Base-by-base conservation (phyloP, 2,888 invertebrate species). In the Drosophila villosipedis region DNA sequence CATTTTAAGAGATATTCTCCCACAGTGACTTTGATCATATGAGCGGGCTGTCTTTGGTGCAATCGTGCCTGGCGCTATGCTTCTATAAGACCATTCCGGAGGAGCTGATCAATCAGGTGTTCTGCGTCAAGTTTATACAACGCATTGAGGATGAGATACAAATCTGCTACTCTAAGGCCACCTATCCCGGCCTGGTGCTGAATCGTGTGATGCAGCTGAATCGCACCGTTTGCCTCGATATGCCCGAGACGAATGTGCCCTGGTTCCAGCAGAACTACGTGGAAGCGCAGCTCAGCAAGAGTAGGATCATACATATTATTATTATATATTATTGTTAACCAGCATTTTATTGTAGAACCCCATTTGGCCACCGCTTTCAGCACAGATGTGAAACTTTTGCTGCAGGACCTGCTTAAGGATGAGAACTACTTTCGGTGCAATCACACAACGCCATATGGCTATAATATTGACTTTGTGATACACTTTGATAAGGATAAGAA, bases 191-290 rank as follows among this genome's bases (percentile, higher is more conserved):
- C 30, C 92, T 94, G 75, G 94, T 95, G 4, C 92, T 95, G 19
- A 93, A 94, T 75, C 90, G 92, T 53, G 94, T 96, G 60, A 95
- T 96, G 95, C 94, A 95, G 78, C 89, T 96, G 50, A 96, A 96
- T 91, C 93, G 96, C 66, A 94, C 95, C 1, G 95, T 95, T 25
- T 95, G 95, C 82, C 91, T 96, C 53, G 95, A 95, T 90, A 94
- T 95, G 89, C 95, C 96, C 0, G 94, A 95, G 89, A 92, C 94
- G 16, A 94, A 95, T 89, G 94, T 96, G 9, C 95, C 95, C 0
- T 96, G 96, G 96, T 96, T 96, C 88, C 95, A 96, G 86, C 94
- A 95, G 78, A 95, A 95, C 81, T 95, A 94, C 76, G 93, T 95
- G 52, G 93, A 95, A 79, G 94, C 95, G 59, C 92, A 94, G 64